Base-by-base conservation (phyloP, 2,797 vertebrate genomes). In the Sphenodon punctatus region DNA sequence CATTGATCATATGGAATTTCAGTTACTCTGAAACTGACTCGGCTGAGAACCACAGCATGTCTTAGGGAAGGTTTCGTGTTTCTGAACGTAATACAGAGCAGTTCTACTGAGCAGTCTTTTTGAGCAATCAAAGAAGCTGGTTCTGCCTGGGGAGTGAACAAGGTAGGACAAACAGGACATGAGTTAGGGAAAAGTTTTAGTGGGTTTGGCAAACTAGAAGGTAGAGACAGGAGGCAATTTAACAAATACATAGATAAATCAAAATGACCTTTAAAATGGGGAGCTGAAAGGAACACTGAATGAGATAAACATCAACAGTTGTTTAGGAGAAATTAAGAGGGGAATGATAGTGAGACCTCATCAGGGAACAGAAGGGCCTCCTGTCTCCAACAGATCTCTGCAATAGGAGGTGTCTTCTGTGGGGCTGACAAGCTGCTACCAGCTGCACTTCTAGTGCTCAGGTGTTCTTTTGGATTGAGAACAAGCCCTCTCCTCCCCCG, bases 1-100 rank as follows among this genome's bases (percentile, higher is more conserved):
- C 61, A 71, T 51, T 69, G 77, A 76, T 84, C 85, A 76, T 15
- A 51, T 17, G 46, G 63, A 49, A 83, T 85, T 86, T 80, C 51
- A 88, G 68, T 87, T 81, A 76, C 42, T 3, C 45, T 53, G 67
- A 78, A 84, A 80, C 2, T 32, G 36, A 60, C 20, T 4, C 60
- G 68, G 58, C 36, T 56, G 36, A 25, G 17, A 80, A 75, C 38
- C 46, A 22, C 1, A 2, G 41, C 82, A 32, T 39, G 51, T 51
- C n/a, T 76, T 27, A 39, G 49, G n/a, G 36, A 76, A 16, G 66
- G 64, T 22, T 60, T 80, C 23, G 15, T 9, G n/a, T 48, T 69
- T 34, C 43, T 65, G 65, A 76, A 46, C 10, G 7, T 11, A 15
- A 34, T 79, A 65, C 30, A n/a, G 64, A 43, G 1, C 6, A 16